These are phyloP conservation scores for Belonocnema kinseyi DNA, from an alignment of 1,140 invertebrate genomes.

Conservation along the genomic window DNA sequence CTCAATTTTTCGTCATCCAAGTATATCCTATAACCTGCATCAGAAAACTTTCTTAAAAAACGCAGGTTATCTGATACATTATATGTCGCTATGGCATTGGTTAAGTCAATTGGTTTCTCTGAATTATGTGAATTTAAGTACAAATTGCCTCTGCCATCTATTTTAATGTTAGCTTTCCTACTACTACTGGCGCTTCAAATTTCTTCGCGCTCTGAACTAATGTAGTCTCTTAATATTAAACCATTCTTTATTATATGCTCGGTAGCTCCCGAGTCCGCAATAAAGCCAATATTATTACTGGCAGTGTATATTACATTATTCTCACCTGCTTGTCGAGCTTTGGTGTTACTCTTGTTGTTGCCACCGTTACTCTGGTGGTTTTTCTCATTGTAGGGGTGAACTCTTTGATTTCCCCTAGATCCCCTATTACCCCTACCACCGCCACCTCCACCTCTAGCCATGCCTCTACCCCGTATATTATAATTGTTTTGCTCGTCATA, in stretches of 20 bases:
- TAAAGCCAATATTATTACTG: conserved; percentile 35
- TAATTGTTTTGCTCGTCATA: too few species aligned
- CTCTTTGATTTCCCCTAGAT: too few species aligned
- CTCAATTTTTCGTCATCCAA: conserved; percentile 7
- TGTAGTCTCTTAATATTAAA: too few species aligned
- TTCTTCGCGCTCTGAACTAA: background rate
- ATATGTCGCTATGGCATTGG: conserved; percentile 33
- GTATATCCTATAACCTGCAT: conserved; percentile 34
- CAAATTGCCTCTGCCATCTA: conserved; percentile 38
- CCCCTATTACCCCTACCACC: too few species aligned
- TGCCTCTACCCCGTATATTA: too few species aligned
- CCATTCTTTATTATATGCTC: too few species aligned
- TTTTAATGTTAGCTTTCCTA: conserved; percentile 35
- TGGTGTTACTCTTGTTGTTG: too few species aligned
- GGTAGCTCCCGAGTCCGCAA: background rate
- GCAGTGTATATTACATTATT: too few species aligned
- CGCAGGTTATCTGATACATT: conserved; percentile 43
- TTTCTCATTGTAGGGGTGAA: too few species aligned
- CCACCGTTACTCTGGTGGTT: too few species aligned
- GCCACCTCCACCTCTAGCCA: too few species aligned
- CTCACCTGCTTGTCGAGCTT: too few species aligned
- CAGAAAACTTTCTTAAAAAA: conserved; percentile 42
- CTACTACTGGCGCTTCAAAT: conserved; percentile 47
- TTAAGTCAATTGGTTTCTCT: conserved; percentile 29
- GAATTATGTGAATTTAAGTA: conserved; percentile 21